Evolutionary conservation across 2,797 vertebrate species (phyloP).

Genomic region (Gastrophryne carolinensis): DNA sequence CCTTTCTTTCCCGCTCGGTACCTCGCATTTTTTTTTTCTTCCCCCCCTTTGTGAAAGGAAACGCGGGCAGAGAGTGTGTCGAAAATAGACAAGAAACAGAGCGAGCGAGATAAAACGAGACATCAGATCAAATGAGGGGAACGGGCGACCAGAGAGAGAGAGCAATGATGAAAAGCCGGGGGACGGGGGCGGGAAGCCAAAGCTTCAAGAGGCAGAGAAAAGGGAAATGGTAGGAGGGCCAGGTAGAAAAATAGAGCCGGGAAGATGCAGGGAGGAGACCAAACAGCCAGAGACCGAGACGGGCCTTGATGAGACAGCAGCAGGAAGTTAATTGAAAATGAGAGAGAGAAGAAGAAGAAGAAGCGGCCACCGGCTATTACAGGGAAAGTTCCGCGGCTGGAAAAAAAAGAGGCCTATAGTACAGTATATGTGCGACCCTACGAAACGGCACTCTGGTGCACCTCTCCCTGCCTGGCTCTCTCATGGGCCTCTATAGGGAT

Average conservation of each 20-base stretch:
- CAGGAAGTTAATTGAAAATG: not conserved
- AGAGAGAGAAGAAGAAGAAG: too few species aligned
- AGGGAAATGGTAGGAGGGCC: not conserved
- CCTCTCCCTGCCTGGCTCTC: too few species aligned
- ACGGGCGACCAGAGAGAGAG: constrained; percentile 10
- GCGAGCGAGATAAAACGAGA: constrained; percentile 27
- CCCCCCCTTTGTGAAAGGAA: constrained; percentile 32
- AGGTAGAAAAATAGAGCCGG: constrained; percentile 14
- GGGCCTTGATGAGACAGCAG: not conserved
- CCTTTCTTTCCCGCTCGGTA: not conserved
- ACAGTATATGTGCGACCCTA: constrained; percentile 31
- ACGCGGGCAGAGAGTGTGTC: constrained; percentile 32
- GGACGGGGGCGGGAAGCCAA: constrained; percentile 1
- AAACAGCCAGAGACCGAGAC: not conserved
- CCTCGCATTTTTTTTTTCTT: constrained; percentile 7
- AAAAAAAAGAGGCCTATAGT: too few species aligned
- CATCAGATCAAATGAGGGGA: constrained; percentile 43
- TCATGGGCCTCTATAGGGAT: too few species aligned
- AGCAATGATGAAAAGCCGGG: constrained; percentile 31
- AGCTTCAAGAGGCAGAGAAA: not conserved
- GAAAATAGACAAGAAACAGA: constrained; percentile 47
- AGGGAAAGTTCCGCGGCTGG: not conserved
- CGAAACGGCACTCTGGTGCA: not conserved
- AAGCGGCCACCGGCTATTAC: not conserved
- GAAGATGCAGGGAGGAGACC: constrained; percentile 30